Conservation (phyloP, 1,140 invertebrate genomes). For the Trinorchestia longiramus region DNA sequence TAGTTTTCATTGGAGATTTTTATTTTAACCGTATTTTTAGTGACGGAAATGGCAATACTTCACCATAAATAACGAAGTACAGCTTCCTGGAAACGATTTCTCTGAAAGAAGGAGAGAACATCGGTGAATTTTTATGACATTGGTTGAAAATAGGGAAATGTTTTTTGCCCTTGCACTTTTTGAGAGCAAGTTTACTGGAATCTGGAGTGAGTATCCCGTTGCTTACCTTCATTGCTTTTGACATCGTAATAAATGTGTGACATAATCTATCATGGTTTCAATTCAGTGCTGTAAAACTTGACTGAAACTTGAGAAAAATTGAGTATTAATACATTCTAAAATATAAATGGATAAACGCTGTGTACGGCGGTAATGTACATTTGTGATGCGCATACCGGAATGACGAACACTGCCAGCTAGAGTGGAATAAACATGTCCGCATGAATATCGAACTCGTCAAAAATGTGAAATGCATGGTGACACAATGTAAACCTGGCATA, state of each 20-base stretch:
- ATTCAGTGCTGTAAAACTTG: background rate
- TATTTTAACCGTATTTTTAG: background rate
- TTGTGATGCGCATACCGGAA: background rate
- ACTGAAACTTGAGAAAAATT: background rate
- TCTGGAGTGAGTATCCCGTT: background rate
- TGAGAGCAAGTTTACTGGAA: background rate
- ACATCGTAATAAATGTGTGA: conserved; percentile 49
- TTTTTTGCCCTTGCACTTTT: background rate
- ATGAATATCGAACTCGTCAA: background rate
- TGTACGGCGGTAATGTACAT: background rate
- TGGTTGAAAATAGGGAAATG: background rate
- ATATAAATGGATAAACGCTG: background rate
- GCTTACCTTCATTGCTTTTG: background rate
- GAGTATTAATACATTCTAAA: background rate
- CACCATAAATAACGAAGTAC: background rate
- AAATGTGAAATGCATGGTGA: background rate
- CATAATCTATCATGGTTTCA: conserved; percentile 32
- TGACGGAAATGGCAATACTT: background rate
- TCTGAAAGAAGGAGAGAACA: background rate
- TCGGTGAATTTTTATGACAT: no score
- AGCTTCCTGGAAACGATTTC: background rate
- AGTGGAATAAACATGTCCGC: background rate
- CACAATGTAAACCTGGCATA: background rate
- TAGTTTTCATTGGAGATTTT: background rate
- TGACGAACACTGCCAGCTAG: background rate